A percentile compares a stretch with the other conserved stretches of the same genome.
These are phyloP conservation scores for Lithophane leautieri DNA, from an alignment of 2,888 invertebrate species.

Conservation along the genomic window DNA sequence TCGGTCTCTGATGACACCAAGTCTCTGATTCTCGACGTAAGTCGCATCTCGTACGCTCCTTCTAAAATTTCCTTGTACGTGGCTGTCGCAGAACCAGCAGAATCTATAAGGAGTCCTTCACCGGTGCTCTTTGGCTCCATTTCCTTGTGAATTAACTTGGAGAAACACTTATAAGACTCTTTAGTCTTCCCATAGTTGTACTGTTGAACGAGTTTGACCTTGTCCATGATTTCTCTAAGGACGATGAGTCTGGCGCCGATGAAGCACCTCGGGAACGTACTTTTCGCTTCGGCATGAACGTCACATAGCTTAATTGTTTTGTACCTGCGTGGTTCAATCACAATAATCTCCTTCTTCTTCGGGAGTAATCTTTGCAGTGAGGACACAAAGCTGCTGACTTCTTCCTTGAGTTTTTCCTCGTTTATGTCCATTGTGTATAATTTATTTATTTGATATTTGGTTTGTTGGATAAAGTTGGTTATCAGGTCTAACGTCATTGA, in stretches of 20 bases:
- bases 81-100: conserved; percentile 84
- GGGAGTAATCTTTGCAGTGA: conserved; percentile 83
- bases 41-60: conserved; percentile 78
- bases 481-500: conserved; percentile 85
- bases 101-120: conserved; percentile 82
- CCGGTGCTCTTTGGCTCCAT: conserved; percentile 77
- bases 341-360: conserved; percentile 81
- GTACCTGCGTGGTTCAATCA: conserved; percentile 73
- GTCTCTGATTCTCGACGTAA: conserved; percentile 84
- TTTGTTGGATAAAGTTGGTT: conserved; percentile 77
- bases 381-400: conserved; percentile 81
- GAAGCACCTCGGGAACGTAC: conserved; percentile 85
- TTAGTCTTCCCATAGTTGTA: conserved; percentile 84
- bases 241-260: conserved; percentile 83
- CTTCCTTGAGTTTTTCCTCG: conserved; percentile 83
- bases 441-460: conserved; percentile 68
- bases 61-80: conserved; percentile 81
- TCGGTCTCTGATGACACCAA: conserved; percentile 86
- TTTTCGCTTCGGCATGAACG: conserved; percentile 85
- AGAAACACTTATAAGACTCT: conserved; percentile 80
- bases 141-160: conserved; percentile 83
- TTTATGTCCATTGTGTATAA: conserved; percentile 84
- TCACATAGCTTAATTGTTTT: conserved; percentile 79
- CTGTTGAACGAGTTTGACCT: conserved; percentile 84
- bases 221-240: conserved; percentile 82